Conservation (phyloP, 2,888 invertebrate species). For the Chalcis sispes region DNA sequence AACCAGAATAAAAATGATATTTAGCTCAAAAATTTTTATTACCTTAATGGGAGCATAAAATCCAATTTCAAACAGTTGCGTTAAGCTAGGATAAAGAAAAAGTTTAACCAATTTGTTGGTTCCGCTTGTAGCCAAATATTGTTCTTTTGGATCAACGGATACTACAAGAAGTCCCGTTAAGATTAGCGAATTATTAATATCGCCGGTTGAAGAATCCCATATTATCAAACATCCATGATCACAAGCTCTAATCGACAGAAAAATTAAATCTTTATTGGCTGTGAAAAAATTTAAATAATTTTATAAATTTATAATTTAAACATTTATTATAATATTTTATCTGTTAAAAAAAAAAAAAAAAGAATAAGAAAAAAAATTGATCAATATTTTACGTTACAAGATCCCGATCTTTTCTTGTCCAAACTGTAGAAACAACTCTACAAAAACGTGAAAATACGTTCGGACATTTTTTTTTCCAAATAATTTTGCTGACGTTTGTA, state of each 20-base stretch:
- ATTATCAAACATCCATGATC: too few species aligned
- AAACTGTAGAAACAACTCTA: constrained; percentile 58
- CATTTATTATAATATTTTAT: too few species aligned
- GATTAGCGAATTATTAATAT: too few species aligned
- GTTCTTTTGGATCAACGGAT: constrained; percentile 62
- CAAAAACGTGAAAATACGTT: constrained; percentile 45
- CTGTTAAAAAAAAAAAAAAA: too few species aligned
- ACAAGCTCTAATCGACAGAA: too few species aligned
- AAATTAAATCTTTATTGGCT: too few species aligned
- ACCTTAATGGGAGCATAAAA: constrained; percentile 62
- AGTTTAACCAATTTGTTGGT: constrained; percentile 58
- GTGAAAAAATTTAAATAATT: not conserved
- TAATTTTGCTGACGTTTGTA: constrained; percentile 46
- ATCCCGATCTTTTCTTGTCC: constrained; percentile 63
- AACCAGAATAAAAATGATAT: too few species aligned
- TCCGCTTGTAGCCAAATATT: constrained; percentile 60
- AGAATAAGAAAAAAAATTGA: too few species aligned
- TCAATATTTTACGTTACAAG: constrained; percentile 61
- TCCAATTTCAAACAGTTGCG: constrained; percentile 49
- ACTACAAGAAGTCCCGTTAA: too few species aligned
- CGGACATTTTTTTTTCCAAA: constrained; percentile 60
- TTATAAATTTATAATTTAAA: too few species aligned
- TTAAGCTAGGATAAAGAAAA: constrained; percentile 53
- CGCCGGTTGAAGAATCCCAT: too few species aligned
- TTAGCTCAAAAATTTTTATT: too few species aligned